Evolutionary conservation across 2,888 invertebrate species (phyloP).

Genomic region (Rhamphomyia laevipes): DNA sequence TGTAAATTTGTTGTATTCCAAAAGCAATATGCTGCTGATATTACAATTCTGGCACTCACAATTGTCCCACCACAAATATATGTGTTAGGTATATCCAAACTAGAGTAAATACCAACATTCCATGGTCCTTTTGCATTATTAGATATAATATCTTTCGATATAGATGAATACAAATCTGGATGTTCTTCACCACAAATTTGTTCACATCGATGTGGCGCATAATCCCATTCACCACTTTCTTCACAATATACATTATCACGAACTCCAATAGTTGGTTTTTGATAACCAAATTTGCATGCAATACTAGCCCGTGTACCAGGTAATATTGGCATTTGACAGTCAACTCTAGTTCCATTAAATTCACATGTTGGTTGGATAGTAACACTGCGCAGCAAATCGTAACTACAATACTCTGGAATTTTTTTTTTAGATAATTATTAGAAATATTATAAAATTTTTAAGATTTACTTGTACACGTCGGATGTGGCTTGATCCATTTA

Average conservation of each 20-base stretch:
- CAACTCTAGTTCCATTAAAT: constrained; percentile 1
- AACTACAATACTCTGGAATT: neutral
- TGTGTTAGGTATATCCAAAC: neutral
- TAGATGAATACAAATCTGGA: constrained; percentile 8
- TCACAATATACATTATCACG: constrained; percentile 15
- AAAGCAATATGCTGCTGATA: constrained; percentile 23
- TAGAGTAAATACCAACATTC: constrained; percentile 23
- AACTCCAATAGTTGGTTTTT: constrained; percentile 2
- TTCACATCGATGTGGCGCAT: constrained; percentile 18
- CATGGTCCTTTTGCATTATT: constrained; percentile 21
- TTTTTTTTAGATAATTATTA: no score
- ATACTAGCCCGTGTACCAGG: constrained; percentile 11
- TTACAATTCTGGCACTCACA: constrained; percentile 20
- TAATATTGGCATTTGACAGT: constrained; percentile 4
- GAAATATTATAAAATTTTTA: neutral
- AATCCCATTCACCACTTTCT: constrained; percentile 21
- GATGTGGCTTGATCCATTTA: constrained; percentile 1
- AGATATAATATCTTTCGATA: constrained; percentile 6
- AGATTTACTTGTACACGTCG: constrained; percentile 7
- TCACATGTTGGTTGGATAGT: constrained; percentile 8
- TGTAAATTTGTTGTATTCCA: constrained; percentile 12
- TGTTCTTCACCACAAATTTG: constrained; percentile 22
- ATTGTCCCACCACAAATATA: constrained; percentile 23
- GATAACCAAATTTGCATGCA: constrained; percentile 7
- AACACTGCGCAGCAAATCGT: neutral